Evolutionary conservation across 2,888 invertebrate genomes (phyloP).

Genomic region (Brassicogethes aeneus): DNA sequence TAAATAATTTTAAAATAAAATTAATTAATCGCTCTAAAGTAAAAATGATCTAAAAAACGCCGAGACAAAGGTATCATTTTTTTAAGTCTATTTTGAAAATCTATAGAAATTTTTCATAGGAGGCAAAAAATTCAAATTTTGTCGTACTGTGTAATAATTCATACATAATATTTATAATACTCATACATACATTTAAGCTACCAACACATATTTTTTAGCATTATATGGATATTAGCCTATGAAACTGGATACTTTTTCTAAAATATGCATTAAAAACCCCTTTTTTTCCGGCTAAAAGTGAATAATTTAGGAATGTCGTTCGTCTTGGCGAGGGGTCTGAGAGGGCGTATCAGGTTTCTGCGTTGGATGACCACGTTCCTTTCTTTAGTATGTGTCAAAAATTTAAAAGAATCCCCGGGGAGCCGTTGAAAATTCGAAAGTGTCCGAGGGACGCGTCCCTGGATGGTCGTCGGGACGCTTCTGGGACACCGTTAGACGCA

Average conservation of each 20-base stretch:
- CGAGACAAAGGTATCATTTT: too few relatives aligned
- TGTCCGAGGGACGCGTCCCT: conserved; percentile 42
- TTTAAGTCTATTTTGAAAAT: too few relatives aligned
- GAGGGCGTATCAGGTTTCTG: neutral
- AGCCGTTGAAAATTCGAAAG: conserved; percentile 42
- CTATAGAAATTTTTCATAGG: too few relatives aligned
- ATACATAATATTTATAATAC: too few relatives aligned
- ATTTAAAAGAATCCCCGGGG: conserved; percentile 42
- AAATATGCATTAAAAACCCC: conserved; percentile 2
- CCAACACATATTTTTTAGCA: too few relatives aligned
- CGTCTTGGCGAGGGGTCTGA: neutral
- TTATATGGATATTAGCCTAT: neutral
- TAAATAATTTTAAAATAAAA: too few relatives aligned
- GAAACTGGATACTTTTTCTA: neutral
- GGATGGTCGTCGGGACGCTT: conserved; percentile 32
- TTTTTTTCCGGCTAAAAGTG: neutral
- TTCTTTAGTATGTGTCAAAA: conserved; percentile 44
- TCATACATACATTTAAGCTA: too few relatives aligned
- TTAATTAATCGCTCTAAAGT: too few relatives aligned
- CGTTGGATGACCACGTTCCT: conserved; percentile 38
- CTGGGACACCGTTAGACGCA: conserved; percentile 18
- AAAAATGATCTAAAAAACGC: too few relatives aligned
- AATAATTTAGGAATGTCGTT: neutral
- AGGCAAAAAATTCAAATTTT: too few relatives aligned
- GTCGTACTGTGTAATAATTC: too few relatives aligned